Evolutionary conservation across 2,888 invertebrate species (phyloP), one percentile per base, ranked within the genome.

Genomic region (Pollenia angustigena): DNA sequence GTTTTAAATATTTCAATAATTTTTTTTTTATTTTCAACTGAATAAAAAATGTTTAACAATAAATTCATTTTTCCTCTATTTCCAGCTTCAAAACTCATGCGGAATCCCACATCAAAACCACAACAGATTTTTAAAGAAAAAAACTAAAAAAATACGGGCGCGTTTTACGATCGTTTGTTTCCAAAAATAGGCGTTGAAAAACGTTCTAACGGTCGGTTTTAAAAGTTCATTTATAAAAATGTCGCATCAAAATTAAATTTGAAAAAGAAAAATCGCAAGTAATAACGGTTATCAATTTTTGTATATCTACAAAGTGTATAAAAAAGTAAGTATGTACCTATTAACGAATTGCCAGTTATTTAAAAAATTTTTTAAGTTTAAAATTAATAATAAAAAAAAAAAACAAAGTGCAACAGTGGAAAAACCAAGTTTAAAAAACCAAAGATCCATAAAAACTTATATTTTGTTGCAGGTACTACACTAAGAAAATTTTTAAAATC

Each of bases 381-480:
- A 71, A 52, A 48, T 62, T 48, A 60, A 60, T 48, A 74, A 58
- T 66, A 54, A 69, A 71, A 71, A 54, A 40, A 69, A 46, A n/a
- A 16, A 46, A 56, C 42, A 50, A 42, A 32, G 56, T 52, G 42
- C 50, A 72, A 72, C 68, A 84, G 79, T 84, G 79, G 74, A 84
- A 84, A 84, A n/a, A n/a, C n/a, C n/a, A n/a, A n/a, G n/a, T n/a
- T n/a, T n/a, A n/a, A n/a, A 58, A 79, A 74, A 66, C 58, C 84
- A 46, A 79, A 79, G 66, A 72, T 60, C 79, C 42, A 74, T 74
- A 79, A 56, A 46, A 56, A 40, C 11, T 42, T 54, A 4, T 42
- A 42, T 23, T n/a, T n/a, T 62, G 62, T 44, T 54, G 71, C 48
- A 56, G 16, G 14, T 69, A 14, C 16, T 58, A 68, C 48, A 60